Evolutionary conservation across 2,888 invertebrate genomes (phyloP).

Genomic region (Caenorhabditis sulstoni): DNA sequence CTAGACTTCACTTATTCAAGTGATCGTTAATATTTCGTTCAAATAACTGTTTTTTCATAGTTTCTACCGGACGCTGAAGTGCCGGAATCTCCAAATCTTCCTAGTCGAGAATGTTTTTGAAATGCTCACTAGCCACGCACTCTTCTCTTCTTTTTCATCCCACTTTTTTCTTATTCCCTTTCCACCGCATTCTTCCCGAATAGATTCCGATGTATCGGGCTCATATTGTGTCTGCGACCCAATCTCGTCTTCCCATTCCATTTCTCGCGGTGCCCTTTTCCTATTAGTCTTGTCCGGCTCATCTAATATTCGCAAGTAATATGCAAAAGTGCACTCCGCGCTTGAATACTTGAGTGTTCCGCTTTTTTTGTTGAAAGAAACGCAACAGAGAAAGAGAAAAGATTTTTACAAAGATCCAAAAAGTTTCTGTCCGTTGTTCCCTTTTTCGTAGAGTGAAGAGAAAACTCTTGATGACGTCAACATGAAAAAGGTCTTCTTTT

Average conservation of each 20-base stretch:
- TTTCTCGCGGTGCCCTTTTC: not conserved
- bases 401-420: conserved; percentile 23
- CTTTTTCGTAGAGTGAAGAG: not conserved
- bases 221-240: not conserved
- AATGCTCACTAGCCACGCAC: conserved; percentile 15
- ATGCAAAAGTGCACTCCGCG: conserved; percentile 31
- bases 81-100: no score
- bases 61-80: no score
- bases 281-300: conserved; percentile 7
- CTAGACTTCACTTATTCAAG: no score
- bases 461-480: not conserved
- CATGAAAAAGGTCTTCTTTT: no score
- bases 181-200: conserved; percentile 23
- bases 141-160: conserved; percentile 7
- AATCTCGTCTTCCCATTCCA: not conserved
- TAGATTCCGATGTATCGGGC: conserved; percentile 19
- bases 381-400: not conserved
- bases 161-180: conserved; percentile 1
- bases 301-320: conserved; percentile 22
- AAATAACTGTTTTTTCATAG: no score
- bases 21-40: no score
- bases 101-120: conserved; percentile 45
- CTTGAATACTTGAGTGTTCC: conserved; percentile 28
- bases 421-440: conserved; percentile 6
- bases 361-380: not conserved